Base-by-base conservation (phyloP, 2,888 invertebrate genomes). In the Cephalotes varians region DNA sequence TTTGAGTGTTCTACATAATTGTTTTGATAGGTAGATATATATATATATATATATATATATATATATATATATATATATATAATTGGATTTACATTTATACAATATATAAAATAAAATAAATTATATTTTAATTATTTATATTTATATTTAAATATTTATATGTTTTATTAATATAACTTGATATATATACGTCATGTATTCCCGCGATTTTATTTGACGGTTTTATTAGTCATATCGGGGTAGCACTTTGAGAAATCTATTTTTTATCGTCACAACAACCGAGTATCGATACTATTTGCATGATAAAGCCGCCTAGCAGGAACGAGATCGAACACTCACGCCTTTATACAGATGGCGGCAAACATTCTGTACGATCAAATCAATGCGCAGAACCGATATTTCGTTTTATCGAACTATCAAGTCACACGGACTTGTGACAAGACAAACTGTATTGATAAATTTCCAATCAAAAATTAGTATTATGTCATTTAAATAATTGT, bases 261-360 rank as follows among this genome's bases (percentile, higher is more conserved):
- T 88, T 85, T 89, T 87, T 82, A 83, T 82, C 85, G 87, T 83
- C 76, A 87, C 86, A 74, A 80, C 65, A 83, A 82, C 73, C 85
- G 85, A 85, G 89, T 86, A 74, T 64, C 62, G 85, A 85, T 84
- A 82, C 85, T 91, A 91, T 91, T 91, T 91, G 91, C 91, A 91
- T 91, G 86, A 90, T 91, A 91, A 91, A 91, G 91, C 88, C 82
- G 64, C 62, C 82, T 82, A 58, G 72, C 77, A 76, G 74, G 71
- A 76, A 74, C 81, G 85, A 85, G 79, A 69, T 72, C 83, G 84
- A 87, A 86, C 87, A 82, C 76, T 76, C 87, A 80, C 82, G 84
- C 85, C 86, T 86, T 90, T 87, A 85, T 85, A 81, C 85, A 82
- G 83, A 87, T 77, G 83, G 81, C 81, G 79, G 65, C 81, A 81